Base-by-base conservation (phyloP, 2,888 invertebrate genomes). In the Axea sp. region DNA sequence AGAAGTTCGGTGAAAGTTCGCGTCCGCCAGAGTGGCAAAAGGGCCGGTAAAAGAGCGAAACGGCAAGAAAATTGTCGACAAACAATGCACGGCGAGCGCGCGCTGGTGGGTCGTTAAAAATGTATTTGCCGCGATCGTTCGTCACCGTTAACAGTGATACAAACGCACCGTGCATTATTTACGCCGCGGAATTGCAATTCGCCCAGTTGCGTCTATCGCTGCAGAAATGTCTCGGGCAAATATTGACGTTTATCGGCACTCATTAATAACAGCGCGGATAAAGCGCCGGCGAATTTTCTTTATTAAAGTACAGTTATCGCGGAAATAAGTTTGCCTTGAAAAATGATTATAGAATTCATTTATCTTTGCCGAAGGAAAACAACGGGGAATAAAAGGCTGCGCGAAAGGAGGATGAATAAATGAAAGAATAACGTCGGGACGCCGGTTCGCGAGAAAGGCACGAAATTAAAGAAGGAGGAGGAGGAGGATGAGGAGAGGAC, bases 1-100 rank as follows among this genome's bases (percentile, higher is more conserved):
- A 64, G 72, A 43, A 57, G 64, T 59, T 45, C 12, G 57, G 72
- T 43, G 72, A 57, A 51, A 57, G 59, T 64, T 41, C 37, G 39
- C 41, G 35, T 31, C 15, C 19, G 28, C 17, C 41, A 31, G 43
- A 51, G 51, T 37, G n/a, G n/a, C n/a, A n/a, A n/a, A n/a, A n/a
- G 28, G 17, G 26, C 39, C 39, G 51, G 24, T 17, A 35, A 37
- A 8, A 37, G 37, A 31, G 5, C 11, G 12, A 30, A 41, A 22
- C 33, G 39, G 24, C 37, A 55, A 49, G 31, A 17, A 31, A 43
- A 57, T 41, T 7, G 14, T 30, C 8, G 41, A 11, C 43, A 31
- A 43, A 57, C 24, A 31, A 35, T 19, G 39, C 2, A 14, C 1
- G 39, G 11, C 51, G n/a, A 24, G 15, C 19, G 26, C 24, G 26